phyloP scores from a whole-genome alignment of 2,113 vertebrate species.

The Helogale parvula region DNA sequence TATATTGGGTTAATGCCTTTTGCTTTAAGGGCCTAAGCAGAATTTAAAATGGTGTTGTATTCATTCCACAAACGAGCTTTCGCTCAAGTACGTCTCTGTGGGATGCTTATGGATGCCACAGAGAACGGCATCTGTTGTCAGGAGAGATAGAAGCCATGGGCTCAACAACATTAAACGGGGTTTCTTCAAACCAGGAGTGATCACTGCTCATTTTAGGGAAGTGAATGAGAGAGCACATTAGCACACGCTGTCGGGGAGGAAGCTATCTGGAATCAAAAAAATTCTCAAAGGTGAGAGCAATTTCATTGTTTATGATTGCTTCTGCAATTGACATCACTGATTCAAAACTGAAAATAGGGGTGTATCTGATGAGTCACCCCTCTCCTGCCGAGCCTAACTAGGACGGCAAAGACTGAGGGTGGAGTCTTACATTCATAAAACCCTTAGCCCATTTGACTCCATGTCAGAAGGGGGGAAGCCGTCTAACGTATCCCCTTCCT shows the following conservation, averaged over 20 bases:
- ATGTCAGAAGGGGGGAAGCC: background rate
- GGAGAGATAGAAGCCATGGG: background rate
- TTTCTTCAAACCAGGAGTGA: background rate
- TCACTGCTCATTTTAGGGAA: background rate
- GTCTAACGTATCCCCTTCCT: background rate
- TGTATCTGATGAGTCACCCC: rapidly evolving
- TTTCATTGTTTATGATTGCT: background rate
- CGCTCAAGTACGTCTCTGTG: background rate
- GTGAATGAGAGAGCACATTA: background rate
- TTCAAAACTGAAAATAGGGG: background rate
- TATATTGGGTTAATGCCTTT: background rate
- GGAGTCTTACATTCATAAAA: background rate
- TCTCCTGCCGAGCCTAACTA: background rate
- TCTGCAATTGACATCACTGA: background rate
- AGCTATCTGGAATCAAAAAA: background rate
- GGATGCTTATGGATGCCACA: background rate
- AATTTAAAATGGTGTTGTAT: background rate
- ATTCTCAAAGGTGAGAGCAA: background rate
- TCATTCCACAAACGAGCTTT: background rate
- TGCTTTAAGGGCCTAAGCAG: background rate
- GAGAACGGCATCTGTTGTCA: background rate
- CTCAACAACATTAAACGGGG: background rate
- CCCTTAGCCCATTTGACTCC: background rate
- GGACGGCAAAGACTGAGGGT: background rate
- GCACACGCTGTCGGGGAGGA: background rate